phyloP scores from a whole-genome alignment of 2,888 invertebrate genomes.

The Plutella xylostella region DNA sequence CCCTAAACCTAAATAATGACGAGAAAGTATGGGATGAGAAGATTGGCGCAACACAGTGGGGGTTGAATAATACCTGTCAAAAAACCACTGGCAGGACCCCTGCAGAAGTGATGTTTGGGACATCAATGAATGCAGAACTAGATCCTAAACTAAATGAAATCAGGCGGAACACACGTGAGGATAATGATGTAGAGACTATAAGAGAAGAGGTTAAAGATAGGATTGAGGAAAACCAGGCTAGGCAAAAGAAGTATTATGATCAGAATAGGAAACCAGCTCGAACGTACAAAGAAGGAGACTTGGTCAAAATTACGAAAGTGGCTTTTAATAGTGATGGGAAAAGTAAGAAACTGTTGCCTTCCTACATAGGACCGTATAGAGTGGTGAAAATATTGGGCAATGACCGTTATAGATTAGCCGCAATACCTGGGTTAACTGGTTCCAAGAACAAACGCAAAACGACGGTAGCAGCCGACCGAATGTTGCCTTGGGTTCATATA shows the following conservation, averaged over 20 bases:
- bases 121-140: constrained; percentile 6
- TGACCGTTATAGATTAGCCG: constrained; percentile 10
- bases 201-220: constrained; percentile 1
- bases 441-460: constrained; percentile 1
- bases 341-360: constrained; percentile 6
- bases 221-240: constrained; percentile 1
- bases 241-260: neutral
- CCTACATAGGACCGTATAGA: constrained; percentile 11
- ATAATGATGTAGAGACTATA: neutral
- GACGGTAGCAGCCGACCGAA: constrained; percentile 1
- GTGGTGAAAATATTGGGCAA: constrained; percentile 10
- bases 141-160: neutral
- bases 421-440: constrained; percentile 11
- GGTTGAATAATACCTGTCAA: constrained; percentile 23
- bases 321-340: constrained; percentile 4
- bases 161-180: neutral
- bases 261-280: neutral
- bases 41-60: constrained; percentile 23
- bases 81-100: constrained; percentile 20
- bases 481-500: constrained; percentile 7
- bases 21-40: constrained; percentile 12
- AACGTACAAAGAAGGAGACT: constrained; percentile 4
- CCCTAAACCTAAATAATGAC: neutral
- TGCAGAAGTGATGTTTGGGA: constrained; percentile 22
- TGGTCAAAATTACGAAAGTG: constrained; percentile 2